A percentile compares a stretch with the other conserved stretches of the same genome.
Conservation (phyloP, 2,888 invertebrate species). For the Bursaphelenchus okinawaensis region DNA sequence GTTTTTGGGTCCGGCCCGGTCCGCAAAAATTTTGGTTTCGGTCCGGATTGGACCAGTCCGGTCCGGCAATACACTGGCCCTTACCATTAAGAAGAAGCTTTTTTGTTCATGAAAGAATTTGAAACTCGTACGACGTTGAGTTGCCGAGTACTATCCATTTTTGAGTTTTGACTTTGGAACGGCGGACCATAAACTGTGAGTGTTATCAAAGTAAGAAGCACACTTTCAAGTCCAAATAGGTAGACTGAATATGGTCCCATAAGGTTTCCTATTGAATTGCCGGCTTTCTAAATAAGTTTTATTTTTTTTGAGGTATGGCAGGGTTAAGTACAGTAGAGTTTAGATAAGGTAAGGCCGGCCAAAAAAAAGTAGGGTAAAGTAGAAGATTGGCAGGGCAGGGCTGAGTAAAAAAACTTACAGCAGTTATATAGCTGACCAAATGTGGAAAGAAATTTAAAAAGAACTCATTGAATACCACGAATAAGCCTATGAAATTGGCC, state of each 20-base stretch:
- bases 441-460: neutral
- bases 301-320: too few species aligned
- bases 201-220: neutral
- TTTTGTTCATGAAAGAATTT: too few species aligned
- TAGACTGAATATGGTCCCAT: neutral
- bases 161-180: too few species aligned
- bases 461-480: neutral
- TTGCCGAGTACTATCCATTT: too few species aligned
- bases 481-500: neutral
- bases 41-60: too few species aligned
- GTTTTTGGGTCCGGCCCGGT: too few species aligned
- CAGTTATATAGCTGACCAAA: neutral
- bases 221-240: neutral
- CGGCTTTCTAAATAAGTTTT: too few species aligned
- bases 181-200: neutral
- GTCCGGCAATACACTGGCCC: too few species aligned
- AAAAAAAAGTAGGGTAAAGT: neutral
- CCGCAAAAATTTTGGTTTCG: too few species aligned
- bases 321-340: too few species aligned
- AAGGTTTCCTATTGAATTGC: neutral
- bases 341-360: neutral
- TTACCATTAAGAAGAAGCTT: too few species aligned
- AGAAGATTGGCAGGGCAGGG: neutral
- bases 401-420: neutral
- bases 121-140: too few species aligned